Evolutionary conservation across 2,888 invertebrate species (phyloP), one percentile per base, ranked within the genome.

Genomic region (Drosophila anomelani): DNA sequence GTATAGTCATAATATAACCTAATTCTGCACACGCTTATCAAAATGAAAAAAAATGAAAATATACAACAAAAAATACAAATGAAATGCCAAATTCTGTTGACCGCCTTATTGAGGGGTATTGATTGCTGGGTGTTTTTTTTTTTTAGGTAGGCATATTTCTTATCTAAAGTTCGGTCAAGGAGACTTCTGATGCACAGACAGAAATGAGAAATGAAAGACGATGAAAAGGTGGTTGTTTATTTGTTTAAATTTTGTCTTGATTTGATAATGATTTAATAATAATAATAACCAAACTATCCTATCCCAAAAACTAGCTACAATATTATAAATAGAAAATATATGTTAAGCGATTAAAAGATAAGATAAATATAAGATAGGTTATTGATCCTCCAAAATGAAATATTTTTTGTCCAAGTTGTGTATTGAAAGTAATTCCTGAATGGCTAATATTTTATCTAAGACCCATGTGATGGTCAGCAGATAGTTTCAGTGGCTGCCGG

Each of bases 21-120:
- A 47, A 12, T 47, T 63, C 63, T 47, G 63, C 38, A 49, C 17
- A 58, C 26, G 75, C 64, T 73, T 73, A 73, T 73, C 73, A 74
- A 49, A 34, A 34, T 51, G 20, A 55, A 4, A 58, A 47, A 49
- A 55, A 44, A n/a, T 36, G 17, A 29, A 47, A 4, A 49, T 17
- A n/a, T 47, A 44, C 44, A 26, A 46, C 7, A 47, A 47, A 29
- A 47, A 8, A n/a, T n/a, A n/a, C 51, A 51, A 51, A 51, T 34
- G 15, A 20, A 51, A 51, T 34, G 34, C 51, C 51, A 49, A 51
- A 69, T 36, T 54, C 39, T 36, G 53, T 53, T 67, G 75, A 74
- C 73, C 58, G 58, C 57, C n/a, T 36, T 39, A 43, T 38, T 36
- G 9, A 23, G 23, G 2, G 17, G 29, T 29, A 44, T 59, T 54